Evolutionary conservation across 2,888 invertebrate genomes (phyloP).

Genomic region (Helobdella robusta): DNA sequence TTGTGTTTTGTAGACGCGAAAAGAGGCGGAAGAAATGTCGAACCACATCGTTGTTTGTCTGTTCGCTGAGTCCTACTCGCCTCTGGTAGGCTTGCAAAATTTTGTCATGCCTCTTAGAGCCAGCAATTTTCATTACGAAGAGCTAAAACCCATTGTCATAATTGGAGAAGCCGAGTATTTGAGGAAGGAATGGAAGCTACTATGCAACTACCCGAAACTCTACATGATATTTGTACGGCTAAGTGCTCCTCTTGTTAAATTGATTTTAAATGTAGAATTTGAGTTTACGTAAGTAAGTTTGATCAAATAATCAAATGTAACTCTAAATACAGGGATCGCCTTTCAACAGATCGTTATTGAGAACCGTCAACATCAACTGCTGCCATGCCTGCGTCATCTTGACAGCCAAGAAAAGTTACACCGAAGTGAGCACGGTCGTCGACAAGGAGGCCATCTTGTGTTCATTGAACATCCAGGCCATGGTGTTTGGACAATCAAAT

Average conservation of each 20-base stretch:
- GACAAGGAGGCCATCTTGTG: constrained; percentile 78
- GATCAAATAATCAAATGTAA: background rate
- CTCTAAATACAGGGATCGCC: constrained; percentile 72
- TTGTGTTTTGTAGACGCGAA: constrained; percentile 68
- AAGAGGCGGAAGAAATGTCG: constrained; percentile 64
- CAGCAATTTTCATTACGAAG: constrained; percentile 98
- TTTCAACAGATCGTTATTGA: constrained; percentile 91
- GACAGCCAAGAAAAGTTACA: constrained; percentile 62
- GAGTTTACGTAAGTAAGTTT: no score
- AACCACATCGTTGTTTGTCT: constrained; percentile 79
- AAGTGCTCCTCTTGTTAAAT: background rate
- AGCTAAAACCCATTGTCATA: constrained; percentile 97
- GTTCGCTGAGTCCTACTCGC: constrained; percentile 98
- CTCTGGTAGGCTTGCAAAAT: constrained; percentile 91
- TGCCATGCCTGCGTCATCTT: constrained; percentile 99
- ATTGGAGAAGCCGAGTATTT: constrained; percentile 98
- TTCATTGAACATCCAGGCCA: constrained; percentile 92
- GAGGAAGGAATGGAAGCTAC: constrained; percentile 96
- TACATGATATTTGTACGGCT: constrained; percentile 67
- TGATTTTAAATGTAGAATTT: background rate
- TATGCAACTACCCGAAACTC: constrained; percentile 98
- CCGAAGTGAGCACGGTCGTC: constrained; percentile 69
- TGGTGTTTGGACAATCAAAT: constrained; percentile 48
- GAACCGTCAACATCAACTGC: constrained; percentile 95
- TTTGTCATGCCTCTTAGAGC: constrained; percentile 99